These are phyloP conservation scores for Endomychus coccineus DNA, from an alignment of 2,888 invertebrate genomes.

Conservation along the genomic window DNA sequence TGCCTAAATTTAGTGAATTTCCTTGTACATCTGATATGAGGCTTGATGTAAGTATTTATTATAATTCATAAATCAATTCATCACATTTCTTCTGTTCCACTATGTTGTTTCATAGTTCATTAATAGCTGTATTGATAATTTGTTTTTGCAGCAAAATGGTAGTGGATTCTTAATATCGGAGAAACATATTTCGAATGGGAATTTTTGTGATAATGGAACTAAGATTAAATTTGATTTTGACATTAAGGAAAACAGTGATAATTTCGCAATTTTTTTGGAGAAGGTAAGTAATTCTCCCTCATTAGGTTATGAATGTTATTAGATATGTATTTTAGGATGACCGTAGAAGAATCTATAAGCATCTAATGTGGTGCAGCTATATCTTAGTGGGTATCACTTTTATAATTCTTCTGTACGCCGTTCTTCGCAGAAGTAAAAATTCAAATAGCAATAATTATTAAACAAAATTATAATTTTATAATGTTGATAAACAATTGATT, in stretches of 20 bases:
- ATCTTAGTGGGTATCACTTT: slow-evolving; percentile 5
- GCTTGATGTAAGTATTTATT: slow-evolving; percentile 3
- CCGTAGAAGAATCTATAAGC: slow-evolving; percentile 1
- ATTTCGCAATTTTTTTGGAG: slow-evolving; percentile 6
- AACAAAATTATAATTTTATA: not conserved
- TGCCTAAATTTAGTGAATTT: slow-evolving; percentile 6
- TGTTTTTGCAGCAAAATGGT: too few species aligned
- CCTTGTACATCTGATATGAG: slow-evolving; percentile 5
- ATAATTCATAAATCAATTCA: not conserved
- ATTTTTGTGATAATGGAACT: slow-evolving; percentile 10
- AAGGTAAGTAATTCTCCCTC: slow-evolving; percentile 3
- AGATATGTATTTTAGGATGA: slow-evolving; percentile 8
- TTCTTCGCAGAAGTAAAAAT: not conserved
- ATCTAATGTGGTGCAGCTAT: slow-evolving; percentile 10
- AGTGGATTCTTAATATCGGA: too few species aligned
- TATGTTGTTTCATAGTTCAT: not conserved
- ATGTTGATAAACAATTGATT: not conserved
- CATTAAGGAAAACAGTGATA: slow-evolving; percentile 8
- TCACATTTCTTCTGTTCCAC: not conserved
- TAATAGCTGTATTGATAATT: too few species aligned
- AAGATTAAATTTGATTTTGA: slow-evolving; percentile 9
- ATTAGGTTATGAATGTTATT: not conserved
- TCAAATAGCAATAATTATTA: not conserved
- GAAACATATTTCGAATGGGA: not conserved
- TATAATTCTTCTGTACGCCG: not conserved